Conservation (phyloP, 1,140 invertebrate species). For the Cylas formicarius region DNA sequence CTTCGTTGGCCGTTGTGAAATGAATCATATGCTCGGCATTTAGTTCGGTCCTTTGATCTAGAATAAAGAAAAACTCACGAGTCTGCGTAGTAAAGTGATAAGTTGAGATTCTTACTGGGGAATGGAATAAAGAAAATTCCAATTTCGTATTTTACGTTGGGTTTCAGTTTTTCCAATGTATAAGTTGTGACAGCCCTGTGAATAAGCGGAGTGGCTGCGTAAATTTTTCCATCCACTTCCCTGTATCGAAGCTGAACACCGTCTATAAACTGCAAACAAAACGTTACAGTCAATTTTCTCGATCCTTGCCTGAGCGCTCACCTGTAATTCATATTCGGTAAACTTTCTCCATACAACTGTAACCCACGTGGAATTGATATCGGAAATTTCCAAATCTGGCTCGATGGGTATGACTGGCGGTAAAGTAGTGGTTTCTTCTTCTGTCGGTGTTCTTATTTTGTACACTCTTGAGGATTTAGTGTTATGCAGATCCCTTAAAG, state of each 20-base stretch:
- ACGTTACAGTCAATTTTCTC: background rate
- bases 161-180: conserved; percentile 62
- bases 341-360: conserved; percentile 77
- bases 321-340: conserved; percentile 64
- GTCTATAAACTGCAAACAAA: conserved; percentile 50
- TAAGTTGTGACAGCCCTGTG: conserved; percentile 68
- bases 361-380: conserved; percentile 70
- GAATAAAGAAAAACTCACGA: background rate
- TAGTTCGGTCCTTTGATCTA: conserved; percentile 63
- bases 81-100: background rate
- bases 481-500: conserved; percentile 61
- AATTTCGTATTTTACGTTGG: conserved; percentile 66
- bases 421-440: conserved; percentile 44
- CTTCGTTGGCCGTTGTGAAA: conserved; percentile 51
- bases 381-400: conserved; percentile 60
- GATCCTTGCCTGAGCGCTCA: background rate
- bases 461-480: conserved; percentile 67
- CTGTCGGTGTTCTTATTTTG: conserved; percentile 57
- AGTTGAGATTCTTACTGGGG: conserved; percentile 30
- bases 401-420: conserved; percentile 62
- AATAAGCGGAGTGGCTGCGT: conserved; percentile 66
- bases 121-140: conserved; percentile 72
- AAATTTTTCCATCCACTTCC: conserved; percentile 61
- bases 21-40: conserved; percentile 60
- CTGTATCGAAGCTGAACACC: conserved; percentile 66